phyloP scores from a whole-genome alignment of 2,797 vertebrate species.

The Brachymystax lenok region DNA sequence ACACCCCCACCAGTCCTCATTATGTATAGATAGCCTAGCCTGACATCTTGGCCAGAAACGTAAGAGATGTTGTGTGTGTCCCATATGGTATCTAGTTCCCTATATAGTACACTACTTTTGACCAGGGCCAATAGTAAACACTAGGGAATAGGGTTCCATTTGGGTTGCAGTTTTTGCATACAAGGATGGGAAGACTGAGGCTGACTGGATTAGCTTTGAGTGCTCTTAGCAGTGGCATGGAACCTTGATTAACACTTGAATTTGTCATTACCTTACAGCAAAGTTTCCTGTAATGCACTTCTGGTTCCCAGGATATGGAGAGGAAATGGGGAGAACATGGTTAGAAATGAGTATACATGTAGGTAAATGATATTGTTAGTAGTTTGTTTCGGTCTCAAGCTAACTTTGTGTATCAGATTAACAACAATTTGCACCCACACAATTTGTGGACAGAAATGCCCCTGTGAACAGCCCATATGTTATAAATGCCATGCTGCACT shows the following conservation, averaged over 20 bases:
- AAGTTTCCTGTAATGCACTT: conserved; percentile 45
- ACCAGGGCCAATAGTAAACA: not conserved
- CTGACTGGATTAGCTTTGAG: conserved; percentile 14
- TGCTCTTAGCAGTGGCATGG: not conserved
- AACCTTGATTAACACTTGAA: conserved; percentile 20
- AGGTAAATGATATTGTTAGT: not conserved
- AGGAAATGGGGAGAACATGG: not conserved
- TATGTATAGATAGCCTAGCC: conserved; percentile 37
- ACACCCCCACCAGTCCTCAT: not conserved
- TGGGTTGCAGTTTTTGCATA: not conserved
- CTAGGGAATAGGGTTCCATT: not conserved
- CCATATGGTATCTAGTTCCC: not conserved
- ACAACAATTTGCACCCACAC: conserved; percentile 1
- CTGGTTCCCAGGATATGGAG: not conserved
- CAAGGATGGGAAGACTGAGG: conserved; percentile 5
- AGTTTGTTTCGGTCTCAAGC: conserved; percentile 4
- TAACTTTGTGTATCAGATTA: not conserved
- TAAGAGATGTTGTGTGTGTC: not conserved
- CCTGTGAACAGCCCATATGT: not conserved
- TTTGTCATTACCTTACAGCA: conserved; percentile 35
- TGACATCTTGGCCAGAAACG: not conserved
- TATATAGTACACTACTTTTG: not conserved
- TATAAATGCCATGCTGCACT: conserved; percentile 5
- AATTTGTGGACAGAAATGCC: conserved; percentile 3
- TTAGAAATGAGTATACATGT: not conserved